Evolutionary conservation across 2,888 invertebrate species (phyloP).

Genomic region (Ormyrus nitidulus): DNA sequence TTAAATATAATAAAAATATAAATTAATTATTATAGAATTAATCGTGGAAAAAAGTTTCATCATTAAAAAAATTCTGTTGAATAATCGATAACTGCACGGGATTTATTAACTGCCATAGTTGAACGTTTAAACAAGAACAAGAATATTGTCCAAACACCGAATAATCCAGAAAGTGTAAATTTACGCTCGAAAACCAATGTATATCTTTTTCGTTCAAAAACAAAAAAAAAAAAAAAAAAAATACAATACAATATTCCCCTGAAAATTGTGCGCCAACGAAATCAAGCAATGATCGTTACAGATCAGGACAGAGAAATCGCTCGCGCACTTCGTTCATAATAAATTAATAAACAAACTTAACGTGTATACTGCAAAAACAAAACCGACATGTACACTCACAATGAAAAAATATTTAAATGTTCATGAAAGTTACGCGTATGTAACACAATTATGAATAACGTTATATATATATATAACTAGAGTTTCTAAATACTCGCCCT

Average conservation of each 20-base stretch:
- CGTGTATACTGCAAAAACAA: constrained; percentile 32
- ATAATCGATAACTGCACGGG: constrained; percentile 15
- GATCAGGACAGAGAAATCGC: neutral
- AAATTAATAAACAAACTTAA: constrained; percentile 16
- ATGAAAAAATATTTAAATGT: constrained; percentile 59
- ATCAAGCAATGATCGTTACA: neutral
- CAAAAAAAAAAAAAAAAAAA: neutral
- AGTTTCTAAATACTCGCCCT: constrained; percentile 66
- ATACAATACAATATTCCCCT: constrained; percentile 9
- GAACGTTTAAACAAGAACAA: constrained; percentile 47
- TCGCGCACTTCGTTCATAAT: constrained; percentile 32
- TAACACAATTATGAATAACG: constrained; percentile 56
- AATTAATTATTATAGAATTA: constrained; percentile 3
- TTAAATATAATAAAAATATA: neutral
- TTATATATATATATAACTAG: constrained; percentile 60
- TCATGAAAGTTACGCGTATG: constrained; percentile 58
- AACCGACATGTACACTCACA: neutral
- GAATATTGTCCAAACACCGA: constrained; percentile 17
- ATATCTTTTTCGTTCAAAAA: no score
- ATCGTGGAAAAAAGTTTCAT: constrained; percentile 10
- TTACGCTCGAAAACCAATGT: neutral
- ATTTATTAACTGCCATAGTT: constrained; percentile 62
- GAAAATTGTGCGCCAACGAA: constrained; percentile 31
- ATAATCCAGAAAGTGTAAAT: constrained; percentile 6
- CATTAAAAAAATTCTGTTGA: neutral